These are phyloP conservation scores for Calliopsis andreniformis DNA, from an alignment of 1,140 invertebrate genomes.

Conservation along the genomic window DNA sequence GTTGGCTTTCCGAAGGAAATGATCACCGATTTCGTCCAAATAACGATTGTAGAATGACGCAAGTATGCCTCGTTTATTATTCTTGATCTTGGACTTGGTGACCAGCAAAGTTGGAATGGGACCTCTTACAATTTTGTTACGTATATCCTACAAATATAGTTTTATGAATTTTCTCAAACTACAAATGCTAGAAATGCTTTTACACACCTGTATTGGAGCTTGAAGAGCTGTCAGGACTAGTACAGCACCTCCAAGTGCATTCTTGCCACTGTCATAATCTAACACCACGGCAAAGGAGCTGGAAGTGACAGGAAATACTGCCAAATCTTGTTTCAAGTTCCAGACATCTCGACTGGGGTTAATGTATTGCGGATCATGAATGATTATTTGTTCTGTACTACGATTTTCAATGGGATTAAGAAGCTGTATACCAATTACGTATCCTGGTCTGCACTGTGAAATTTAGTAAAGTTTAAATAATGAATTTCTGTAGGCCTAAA, in stretches of 20 bases:
- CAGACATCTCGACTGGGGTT: constrained; percentile 85
- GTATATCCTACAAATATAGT: constrained; percentile 84
- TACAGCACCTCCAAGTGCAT: constrained; percentile 90
- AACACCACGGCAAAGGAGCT: constrained; percentile 91
- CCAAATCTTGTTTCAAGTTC: constrained; percentile 90
- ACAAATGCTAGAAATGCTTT: neutral
- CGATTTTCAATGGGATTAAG: constrained; percentile 94
- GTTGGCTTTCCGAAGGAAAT: constrained; percentile 93
- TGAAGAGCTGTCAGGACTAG: constrained; percentile 90
- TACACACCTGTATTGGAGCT: constrained; percentile 81
- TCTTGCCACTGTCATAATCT: constrained; percentile 90
- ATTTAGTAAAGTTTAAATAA: neutral
- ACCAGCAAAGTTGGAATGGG: constrained; percentile 89
- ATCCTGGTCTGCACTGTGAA: constrained; percentile 87
- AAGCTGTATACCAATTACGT: constrained; percentile 90
- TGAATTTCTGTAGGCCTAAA: neutral
- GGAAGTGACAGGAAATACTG: constrained; percentile 93
- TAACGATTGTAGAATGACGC: constrained; percentile 95
- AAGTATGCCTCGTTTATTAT: constrained; percentile 91
- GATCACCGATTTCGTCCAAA: constrained; percentile 90
- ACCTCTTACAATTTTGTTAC: constrained; percentile 87
- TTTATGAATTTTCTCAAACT: no score
- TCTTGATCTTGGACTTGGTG: constrained; percentile 87
- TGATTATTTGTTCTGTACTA: constrained; percentile 90
- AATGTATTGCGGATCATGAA: constrained; percentile 88